phyloP scores from a whole-genome alignment of 2,797 vertebrate genomes.

The Chelon auratus region DNA sequence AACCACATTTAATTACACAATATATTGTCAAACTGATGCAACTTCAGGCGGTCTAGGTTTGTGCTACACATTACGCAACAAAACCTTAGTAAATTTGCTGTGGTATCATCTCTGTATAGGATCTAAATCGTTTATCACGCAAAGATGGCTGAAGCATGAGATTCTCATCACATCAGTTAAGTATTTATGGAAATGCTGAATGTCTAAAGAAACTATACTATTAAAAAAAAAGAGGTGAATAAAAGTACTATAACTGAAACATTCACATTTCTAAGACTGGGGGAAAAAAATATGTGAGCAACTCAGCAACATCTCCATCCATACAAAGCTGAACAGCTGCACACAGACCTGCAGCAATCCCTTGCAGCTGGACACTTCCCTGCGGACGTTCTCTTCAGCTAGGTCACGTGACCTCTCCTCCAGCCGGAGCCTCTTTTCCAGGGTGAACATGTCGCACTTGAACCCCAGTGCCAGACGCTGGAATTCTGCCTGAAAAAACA shows the following conservation, averaged over 20 bases:
- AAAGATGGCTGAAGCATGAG: no score
- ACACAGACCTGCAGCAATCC: conserved; percentile 89
- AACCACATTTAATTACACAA: background rate
- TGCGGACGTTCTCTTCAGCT: conserved; percentile 94
- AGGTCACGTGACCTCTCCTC: conserved; percentile 95
- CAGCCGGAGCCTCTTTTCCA: conserved; percentile 95
- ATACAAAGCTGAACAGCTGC: rapidly evolving
- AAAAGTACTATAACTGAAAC: no score
- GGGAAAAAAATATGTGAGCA: no score
- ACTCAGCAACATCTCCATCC: no score
- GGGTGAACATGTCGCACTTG: conserved; percentile 97
- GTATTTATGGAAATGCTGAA: no score
- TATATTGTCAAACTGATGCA: background rate
- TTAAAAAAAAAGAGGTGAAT: no score
- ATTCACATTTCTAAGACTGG: no score
- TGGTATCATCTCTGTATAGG: background rate
- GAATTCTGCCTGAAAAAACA: conserved; percentile 89
- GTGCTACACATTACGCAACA: background rate
- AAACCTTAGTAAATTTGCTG: background rate
- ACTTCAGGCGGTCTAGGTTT: background rate
- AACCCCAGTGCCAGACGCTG: conserved; percentile 94
- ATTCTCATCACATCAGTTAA: no score
- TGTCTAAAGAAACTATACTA: no score
- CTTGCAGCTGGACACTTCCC: conserved; percentile 91
- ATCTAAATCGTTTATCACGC: no score